Evolutionary conservation across 2,797 vertebrate genomes (phyloP), one percentile per base, ranked within the genome.

Genomic region (Myotis vivesi): DNA sequence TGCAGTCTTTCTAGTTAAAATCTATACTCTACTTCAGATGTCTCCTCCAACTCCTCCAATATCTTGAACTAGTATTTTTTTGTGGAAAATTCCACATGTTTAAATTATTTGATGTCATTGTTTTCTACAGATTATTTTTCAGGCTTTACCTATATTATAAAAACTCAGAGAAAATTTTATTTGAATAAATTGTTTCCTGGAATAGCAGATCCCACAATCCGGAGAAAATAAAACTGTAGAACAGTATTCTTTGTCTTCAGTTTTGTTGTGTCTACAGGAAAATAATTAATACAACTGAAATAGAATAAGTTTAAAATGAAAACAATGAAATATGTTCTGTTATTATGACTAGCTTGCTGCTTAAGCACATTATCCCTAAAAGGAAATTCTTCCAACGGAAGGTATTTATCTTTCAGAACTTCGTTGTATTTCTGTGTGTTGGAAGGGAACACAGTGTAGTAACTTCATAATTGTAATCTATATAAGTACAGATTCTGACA

Each of bases 41-140:
- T 69, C 89, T 28, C 66, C 30, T 64, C 23, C 66, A 13, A 15
- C 33, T 19, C 62, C 20, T 17, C 36, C 13, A 72, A 25, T 79
- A 96, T 95, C 75, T 76, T 90, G 38, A 95, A 92, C 76, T 93
- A 89, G 22, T 92, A 85, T 79, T 95, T 95, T 94, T 97, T 59
- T 59, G 10, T 76, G 59, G 83, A 92, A 96, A 97, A 95, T 91
- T 96, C 75, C 36, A 33, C 93, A 91, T 17, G 46, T 94, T 96
- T 96, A 85, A 94, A 77, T 59, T 95, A 46, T 87, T 95, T 93
- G 33, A 94, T 49, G 17, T 95, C 92, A 66, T 87, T 72, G 10
- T 94, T 97, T 95, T 91, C 91, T 51, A 95, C 72, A 57, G 79
- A 97, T 68, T 90, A 90, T 53, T 93, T 94, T 92, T 19, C 25